Evolutionary conservation across 2,888 invertebrate species (phyloP).

Genomic region (Phytoseiulus persimilis): DNA sequence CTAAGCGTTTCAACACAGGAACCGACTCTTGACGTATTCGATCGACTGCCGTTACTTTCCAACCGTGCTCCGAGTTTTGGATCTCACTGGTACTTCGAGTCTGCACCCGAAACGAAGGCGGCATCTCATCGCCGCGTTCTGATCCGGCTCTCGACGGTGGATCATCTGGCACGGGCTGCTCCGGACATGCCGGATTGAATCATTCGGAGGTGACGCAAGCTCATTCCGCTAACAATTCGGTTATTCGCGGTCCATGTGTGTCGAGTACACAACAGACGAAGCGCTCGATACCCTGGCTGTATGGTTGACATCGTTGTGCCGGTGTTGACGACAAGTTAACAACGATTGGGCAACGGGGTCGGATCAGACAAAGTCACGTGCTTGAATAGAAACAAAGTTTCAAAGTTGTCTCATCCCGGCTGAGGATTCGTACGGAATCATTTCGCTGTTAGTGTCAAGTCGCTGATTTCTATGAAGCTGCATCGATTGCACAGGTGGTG

Average conservation of each 20-base stretch:
- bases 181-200: too few relatives aligned
- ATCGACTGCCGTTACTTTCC: background rate
- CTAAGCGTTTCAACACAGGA: too few relatives aligned
- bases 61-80: background rate
- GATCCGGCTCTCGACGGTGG: background rate
- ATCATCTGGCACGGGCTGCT: too few relatives aligned
- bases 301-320: background rate
- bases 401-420: background rate
- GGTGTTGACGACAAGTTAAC: background rate
- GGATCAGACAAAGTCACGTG: background rate
- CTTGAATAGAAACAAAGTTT: background rate
- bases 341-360: background rate
- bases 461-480: background rate
- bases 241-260: background rate
- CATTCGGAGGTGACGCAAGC: too few relatives aligned
- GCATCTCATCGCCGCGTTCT: background rate
- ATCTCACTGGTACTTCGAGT: too few relatives aligned
- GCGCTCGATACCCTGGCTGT: background rate
- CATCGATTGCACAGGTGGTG: background rate
- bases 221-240: too few relatives aligned
- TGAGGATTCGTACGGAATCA: background rate
- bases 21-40: too few relatives aligned
- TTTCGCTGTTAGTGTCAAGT: background rate
- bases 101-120: too few relatives aligned
- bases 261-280: background rate